Base-by-base conservation (phyloP, 2,797 vertebrate genomes). In the Thaleichthys pacificus region DNA sequence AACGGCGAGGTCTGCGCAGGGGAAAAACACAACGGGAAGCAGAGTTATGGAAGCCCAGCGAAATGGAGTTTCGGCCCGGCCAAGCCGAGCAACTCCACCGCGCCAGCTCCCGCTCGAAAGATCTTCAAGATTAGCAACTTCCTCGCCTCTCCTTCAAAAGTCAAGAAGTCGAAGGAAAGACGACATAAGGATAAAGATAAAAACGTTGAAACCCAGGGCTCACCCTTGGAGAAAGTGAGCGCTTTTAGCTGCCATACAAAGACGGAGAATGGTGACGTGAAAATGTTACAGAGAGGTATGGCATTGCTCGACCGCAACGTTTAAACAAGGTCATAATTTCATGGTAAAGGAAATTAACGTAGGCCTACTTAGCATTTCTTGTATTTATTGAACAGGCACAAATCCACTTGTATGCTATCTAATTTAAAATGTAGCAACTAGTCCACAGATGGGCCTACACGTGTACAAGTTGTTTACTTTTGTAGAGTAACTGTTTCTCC, bases 231-330 rank as follows among this genome's bases (percentile, higher is more conserved):
- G 92, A 89, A 72, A 89, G 87, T 88, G 86, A 91, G 87, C 88
- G 82, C 92, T 76, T 88, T 86, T 89, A 88, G 91, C 87, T 91
- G 89, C 88, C 88, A 86, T 88, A 91, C 91, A 89, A 93, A 93
- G 91, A 95, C 94, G 85, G 95, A 97, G 90, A 97, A 97, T 92
- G 95, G 96, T 56, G 94, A 95, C 78, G 82, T 92, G 92, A 94
- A 93, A 89, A 85, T 73, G 84, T 87, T 80, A 62, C 91, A 88
- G 80, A 92, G 91, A 95, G 95, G 94, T 95, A 92, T 83, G 93
- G 83, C 69, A 28, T 24, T 67, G 15, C 70, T 1, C 61, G 35
- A 32, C 7, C 19, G 62, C 26, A 61, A 17, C 2, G 9, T 72
- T 9, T 26, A 12, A 70, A 14, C 70, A 0, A 32, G 0, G 0